Evolutionary conservation across 1,140 invertebrate species (phyloP), one percentile per base, ranked within the genome.

Genomic region (Heliconius himera): DNA sequence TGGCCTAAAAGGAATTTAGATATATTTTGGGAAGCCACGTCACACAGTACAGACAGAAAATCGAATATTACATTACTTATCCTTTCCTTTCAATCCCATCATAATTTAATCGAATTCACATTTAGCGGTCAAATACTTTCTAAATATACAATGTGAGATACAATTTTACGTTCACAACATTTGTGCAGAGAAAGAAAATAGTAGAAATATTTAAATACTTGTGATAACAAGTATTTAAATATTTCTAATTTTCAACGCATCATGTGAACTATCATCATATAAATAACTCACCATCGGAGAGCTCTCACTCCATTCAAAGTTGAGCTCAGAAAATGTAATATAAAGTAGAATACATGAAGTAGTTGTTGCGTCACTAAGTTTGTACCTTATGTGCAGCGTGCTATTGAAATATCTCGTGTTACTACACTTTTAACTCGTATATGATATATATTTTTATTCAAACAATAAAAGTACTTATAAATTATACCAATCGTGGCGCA

Each of bases 241-340:
- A 54, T 76, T 75, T 76, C 38, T 73, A 70, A 80, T 80, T 73
- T 76, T 76, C 70, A 22, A 56, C 77, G 60, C 51, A 81, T 71
- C 70, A 66, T 77, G 33, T 76, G 56, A 81, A 73, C 77, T 81
- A 76, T 81, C 70, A 73, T 38, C 70, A n/a, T 81, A 83, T 83
- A 83, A 81, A 83, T 83, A 83, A 71, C 76, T 72, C 29, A 41
- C 70, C 76, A 49, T 73, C 78, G 74, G 74, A 83, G 73, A 83
- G 78, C 77, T 73, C 79, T 73, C 78, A 83, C 79, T 81, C 80
- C 82, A 83, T 83, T 81, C 74, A 83, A 81, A 83, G 79, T 79
- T 80, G 70, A 72, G 56, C 74, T 73, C 49, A 18, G 74, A 83
- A 77, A 77, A 83, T 83, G 82, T 83, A 83, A 83, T 73, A 80